These are phyloP conservation scores for Ophthalmolycus amberensis DNA, from an alignment of 2,113 vertebrate genomes.

Conservation along the genomic window DNA sequence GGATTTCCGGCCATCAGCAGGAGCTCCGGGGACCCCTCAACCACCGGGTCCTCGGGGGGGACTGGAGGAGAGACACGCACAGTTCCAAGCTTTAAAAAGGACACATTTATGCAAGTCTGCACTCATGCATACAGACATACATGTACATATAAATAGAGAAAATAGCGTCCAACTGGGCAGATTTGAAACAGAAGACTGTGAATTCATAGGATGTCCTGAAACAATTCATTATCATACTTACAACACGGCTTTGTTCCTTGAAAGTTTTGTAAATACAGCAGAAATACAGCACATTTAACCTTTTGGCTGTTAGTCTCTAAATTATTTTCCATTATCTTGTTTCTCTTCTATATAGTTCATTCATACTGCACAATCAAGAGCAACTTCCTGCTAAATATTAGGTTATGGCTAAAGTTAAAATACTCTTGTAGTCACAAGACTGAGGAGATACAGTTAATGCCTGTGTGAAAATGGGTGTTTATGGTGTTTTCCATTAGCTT, in stretches of 20 bases:
- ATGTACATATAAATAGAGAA: not conserved
- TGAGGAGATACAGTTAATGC: not conserved
- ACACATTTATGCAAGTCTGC: conserved; percentile 1
- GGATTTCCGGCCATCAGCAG: conserved; percentile 89
- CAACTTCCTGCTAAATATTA: not conserved
- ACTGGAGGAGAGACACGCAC: conserved; percentile 67
- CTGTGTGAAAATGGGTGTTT: not conserved
- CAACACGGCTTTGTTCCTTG: not conserved
- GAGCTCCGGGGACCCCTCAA: conserved; percentile 90
- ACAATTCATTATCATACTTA: not conserved
- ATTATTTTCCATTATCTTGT: not conserved
- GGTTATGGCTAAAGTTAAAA: not conserved
- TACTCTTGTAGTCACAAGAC: too few relatives aligned
- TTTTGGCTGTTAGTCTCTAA: not conserved
- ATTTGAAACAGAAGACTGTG: not conserved
- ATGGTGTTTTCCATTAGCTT: not conserved
- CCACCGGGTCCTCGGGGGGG: conserved; percentile 91
- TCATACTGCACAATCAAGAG: not conserved
- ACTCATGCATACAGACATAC: conserved; percentile 18
- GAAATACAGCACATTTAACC: not conserved
- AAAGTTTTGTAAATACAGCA: not conserved
- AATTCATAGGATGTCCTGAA: not conserved
- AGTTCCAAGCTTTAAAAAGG: not conserved
- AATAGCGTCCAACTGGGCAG: not conserved
- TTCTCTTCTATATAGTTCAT: not conserved